Evolutionary conservation across 2,113 vertebrate genomes (phyloP), one percentile per base, ranked within the genome.

Genomic region (Gavialis gangeticus): DNA sequence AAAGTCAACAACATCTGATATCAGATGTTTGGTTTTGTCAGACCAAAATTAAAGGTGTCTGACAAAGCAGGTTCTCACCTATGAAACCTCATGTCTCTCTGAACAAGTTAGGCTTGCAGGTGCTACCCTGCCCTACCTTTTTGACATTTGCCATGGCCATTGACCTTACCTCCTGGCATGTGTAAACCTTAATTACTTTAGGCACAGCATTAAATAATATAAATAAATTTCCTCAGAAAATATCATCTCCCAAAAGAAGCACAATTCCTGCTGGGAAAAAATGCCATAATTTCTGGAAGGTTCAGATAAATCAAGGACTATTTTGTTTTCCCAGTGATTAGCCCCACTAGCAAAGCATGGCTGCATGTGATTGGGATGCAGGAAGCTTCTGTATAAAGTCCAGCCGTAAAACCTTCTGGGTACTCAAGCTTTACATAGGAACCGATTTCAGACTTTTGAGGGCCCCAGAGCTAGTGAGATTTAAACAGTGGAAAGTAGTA

Each of bases 161-260:
- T 46, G 46, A 46, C 46, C 8, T 46, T 46, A 46, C 46, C 46
- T 9, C 46, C 46, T 46, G 46, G 46, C 8, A 46, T 46, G 8
- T 46, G 46, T 46, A 3, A 46, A 46, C 46, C 46, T 46, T 83
- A 85, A 90, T 59, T 82, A 67, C 85, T 67, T 82, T 62, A 88
- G 83, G 90, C 90, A 80, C 37, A 86, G 57, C 30, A 22, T 46
- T 14, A n/a, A 67, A 78, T 82, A 90, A 93, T 62, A 88, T 87
- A 92, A 4, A 73, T 66, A 59, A 46, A 57, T 66, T 11, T 28
- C 17, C 5, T 77, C 84, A 12, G 77, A 90, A 90, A 88, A 90
- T 90, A 81, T 79, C 66, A 54, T 19, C 73, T 64, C 46, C 55
- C 56, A 28, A 60, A 46, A 71, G 66, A 34, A 83, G 85, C 66